Base-by-base conservation (phyloP, 2,113 vertebrate genomes). In the Lophotis ruficrista region DNA sequence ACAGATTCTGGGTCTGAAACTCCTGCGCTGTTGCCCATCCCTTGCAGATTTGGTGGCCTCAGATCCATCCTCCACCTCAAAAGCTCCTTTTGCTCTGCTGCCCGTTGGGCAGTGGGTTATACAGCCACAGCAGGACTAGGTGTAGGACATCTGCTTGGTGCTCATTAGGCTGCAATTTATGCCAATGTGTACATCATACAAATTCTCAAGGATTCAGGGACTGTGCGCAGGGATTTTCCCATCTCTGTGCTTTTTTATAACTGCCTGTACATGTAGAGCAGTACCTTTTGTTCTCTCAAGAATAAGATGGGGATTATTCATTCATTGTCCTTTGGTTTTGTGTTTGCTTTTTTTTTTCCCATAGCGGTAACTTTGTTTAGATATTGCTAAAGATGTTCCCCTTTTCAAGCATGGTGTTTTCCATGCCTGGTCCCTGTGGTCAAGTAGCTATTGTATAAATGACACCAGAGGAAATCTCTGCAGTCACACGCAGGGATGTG, bases 401-500 rank as follows among this genome's bases (percentile, higher is more conserved):
- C 7, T 68, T 79, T 62, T 54, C 25, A 70, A 70, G 50, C 27
- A 9, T 6, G 37, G 19, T 14, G 24, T 57, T 83, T 68, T 89
- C 51, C n/a, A 37, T 71, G 56, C 62, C 56, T 83, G 4, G 64
- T 85, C 51, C 53, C 61, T 54, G 1, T 56, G 58, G 56, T 62
- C 65, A 58, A 73, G 53, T 28, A 58, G 38, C 57, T 81, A 6
- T 73, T 76, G 78, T 70, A 16, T 61, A 43, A 82, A n/a, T 51
- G 47, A 57, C 35, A 73, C 27, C n/a, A 90, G 78, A 83, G 75
- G 68, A 93, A 65, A 88, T 57, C 66, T 88, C 64, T 92, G 53
- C 90, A 86, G 54, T 73, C 56, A 51, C 41, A 21, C 3, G 4
- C 23, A 88, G 48, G 70, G 83, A 27, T 87, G 33, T 5, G 35